A percentile compares a stretch with the other conserved stretches of the same genome.
phyloP scores from a whole-genome alignment of 2,888 invertebrate species.

The Synanthedon andrenaeformis region DNA sequence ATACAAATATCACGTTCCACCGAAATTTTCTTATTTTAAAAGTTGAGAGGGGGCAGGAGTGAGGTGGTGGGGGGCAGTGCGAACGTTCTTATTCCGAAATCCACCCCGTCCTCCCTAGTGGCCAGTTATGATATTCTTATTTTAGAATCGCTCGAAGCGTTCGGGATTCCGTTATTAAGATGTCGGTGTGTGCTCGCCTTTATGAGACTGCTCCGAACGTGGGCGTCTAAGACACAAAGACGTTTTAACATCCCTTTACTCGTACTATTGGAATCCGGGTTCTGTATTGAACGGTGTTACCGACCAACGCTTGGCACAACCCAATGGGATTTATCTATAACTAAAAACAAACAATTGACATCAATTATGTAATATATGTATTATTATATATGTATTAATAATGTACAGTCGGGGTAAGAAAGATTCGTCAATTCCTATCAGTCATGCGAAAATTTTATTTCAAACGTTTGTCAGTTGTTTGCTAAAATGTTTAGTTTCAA shows the following conservation, averaged over 20 bases:
- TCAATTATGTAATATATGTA: too few relatives aligned
- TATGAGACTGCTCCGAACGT: slow-evolving; percentile 22
- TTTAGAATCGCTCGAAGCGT: slow-evolving; percentile 65
- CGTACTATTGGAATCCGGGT: too few relatives aligned
- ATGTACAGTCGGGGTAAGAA: too few relatives aligned
- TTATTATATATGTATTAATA: too few relatives aligned
- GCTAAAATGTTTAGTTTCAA: too few relatives aligned
- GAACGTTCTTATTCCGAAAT: slow-evolving; percentile 61
- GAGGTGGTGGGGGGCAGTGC: slow-evolving; percentile 17
- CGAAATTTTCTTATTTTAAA: slow-evolving; percentile 69
- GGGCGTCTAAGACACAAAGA: slow-evolving; percentile 10
- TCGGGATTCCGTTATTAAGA: slow-evolving; percentile 66
- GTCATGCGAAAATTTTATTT: too few relatives aligned
- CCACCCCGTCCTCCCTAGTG: slow-evolving; percentile 45
- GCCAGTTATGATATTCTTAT: slow-evolving; percentile 69
- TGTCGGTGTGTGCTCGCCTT: slow-evolving; percentile 56
- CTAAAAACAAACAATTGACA: too few relatives aligned
- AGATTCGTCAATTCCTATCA: too few relatives aligned
- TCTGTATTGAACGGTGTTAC: too few relatives aligned
- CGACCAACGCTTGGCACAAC: too few relatives aligned
- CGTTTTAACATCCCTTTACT: slow-evolving; percentile 1
- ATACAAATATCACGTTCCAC: slow-evolving; percentile 71
- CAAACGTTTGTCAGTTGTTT: too few relatives aligned
- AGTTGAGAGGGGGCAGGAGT: slow-evolving; percentile 30
- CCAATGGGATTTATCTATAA: too few relatives aligned